phyloP scores from a whole-genome alignment of 2,888 invertebrate genomes.

The Eugnorisma glareosa region DNA sequence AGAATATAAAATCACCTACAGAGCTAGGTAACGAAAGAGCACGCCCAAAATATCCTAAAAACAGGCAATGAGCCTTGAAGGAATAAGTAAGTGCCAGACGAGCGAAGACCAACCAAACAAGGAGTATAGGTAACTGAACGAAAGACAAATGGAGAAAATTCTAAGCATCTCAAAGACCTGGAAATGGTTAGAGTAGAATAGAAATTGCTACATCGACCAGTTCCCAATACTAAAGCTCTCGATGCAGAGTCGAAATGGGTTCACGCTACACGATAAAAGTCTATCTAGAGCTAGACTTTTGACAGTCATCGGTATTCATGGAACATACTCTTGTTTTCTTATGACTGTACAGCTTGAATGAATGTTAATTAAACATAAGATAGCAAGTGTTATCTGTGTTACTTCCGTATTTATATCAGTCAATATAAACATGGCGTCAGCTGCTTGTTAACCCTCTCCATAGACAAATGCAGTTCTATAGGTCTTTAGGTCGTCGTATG shows the following conservation, averaged over 20 bases:
- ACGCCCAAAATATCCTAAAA: neutral
- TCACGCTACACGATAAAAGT: neutral
- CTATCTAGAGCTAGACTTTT: neutral
- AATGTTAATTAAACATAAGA: conserved; percentile 43
- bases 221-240: neutral
- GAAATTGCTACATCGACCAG: neutral
- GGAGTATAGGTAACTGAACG: neutral
- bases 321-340: conserved; percentile 24
- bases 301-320: conserved; percentile 7
- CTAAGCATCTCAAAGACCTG: neutral
- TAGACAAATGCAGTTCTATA: conserved; percentile 52
- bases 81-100: neutral
- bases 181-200: neutral
- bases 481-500: conserved; percentile 34
- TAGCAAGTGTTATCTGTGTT: conserved; percentile 43
- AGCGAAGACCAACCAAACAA: neutral
- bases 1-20: conserved; percentile 12
- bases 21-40: neutral
- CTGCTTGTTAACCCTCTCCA: conserved; percentile 40
- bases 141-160: neutral
- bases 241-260: neutral
- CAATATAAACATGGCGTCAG: conserved; percentile 42
- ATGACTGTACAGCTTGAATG: conserved; percentile 38
- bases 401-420: conserved; percentile 49
- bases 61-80: neutral